Evolutionary conservation across 2,888 invertebrate species (phyloP).

Genomic region (Gymnocheta viridis): DNA sequence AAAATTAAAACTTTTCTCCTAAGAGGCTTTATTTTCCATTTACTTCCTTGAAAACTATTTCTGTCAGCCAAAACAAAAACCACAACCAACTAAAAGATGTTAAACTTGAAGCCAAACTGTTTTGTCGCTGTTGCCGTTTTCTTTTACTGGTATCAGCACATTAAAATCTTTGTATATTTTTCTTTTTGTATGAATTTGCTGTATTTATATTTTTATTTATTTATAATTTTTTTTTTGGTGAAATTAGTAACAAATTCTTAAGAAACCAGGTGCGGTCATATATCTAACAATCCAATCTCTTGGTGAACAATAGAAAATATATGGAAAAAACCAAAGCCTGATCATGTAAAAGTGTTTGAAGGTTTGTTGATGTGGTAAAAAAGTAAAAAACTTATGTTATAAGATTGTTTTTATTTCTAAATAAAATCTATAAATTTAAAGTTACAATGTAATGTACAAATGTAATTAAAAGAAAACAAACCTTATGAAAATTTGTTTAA

Average conservation of each 20-base stretch:
- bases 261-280: constrained; percentile 59
- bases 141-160: constrained; percentile 6
- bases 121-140: neutral
- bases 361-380: neutral
- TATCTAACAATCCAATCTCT: constrained; percentile 54
- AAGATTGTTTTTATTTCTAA: no score
- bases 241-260: constrained; percentile 60
- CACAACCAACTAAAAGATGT: neutral
- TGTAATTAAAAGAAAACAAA: no score
- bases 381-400: no score
- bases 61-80: neutral
- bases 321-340: neutral
- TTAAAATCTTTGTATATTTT: constrained; percentile 19
- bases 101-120: constrained; percentile 15
- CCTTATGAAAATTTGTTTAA: no score
- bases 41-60: constrained; percentile 15
- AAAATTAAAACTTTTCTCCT: neutral
- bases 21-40: constrained; percentile 16
- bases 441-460: no score
- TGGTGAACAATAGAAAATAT: constrained; percentile 33
- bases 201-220: neutral
- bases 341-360: constrained; percentile 7
- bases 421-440: no score
- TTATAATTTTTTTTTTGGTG: neutral
- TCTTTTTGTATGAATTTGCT: neutral